Base-by-base conservation (phyloP, 1,140 invertebrate species). In the Elymnias hypermnestra region DNA sequence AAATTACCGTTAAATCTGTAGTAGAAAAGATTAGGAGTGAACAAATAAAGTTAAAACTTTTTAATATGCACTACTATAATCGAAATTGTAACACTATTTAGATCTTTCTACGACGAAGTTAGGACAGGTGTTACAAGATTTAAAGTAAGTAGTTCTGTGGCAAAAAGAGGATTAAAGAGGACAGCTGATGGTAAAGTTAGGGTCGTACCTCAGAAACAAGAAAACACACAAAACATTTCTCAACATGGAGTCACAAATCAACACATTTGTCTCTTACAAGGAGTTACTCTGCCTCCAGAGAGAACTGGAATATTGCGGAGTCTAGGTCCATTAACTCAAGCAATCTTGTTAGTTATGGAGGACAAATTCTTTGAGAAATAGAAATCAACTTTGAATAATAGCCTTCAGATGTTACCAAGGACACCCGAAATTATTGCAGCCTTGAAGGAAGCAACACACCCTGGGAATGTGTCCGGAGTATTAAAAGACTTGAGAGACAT, bases 231-330 rank as follows among this genome's bases (percentile, higher is more conserved):
- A 26, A 60, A 39, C 18, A 53, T 60, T 6, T 22, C 53, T 0
- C 48, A 56, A 19, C 56, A 56, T 37, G 43, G 57, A 0, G 15
- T 61, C 5, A 35, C n/a, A 3, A 50, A 61, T 21, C 26, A 61
- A 6, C 59, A 62, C 15, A 57, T 59, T 9, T 9, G 43, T 1
- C 19, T 59, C 3, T 13, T 58, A 5, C 50, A 58, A 43, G 55
- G 55, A 6, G 35, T 58, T 0, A 58, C 50, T 4, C 8, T 58
- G 3, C 40, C 49, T 0, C 50, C 55, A 13, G 49, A 58, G 39
- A 23, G 55, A 26, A 57, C 49, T 10, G 54, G 54, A 0, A 8
- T 57, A 7, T 0, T 57, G 1, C 5, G 48, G 10, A 52, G 44
- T 37, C 15, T 52, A 28, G 49, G 55, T 0, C 50, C 55, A 7